Evolutionary conservation across 2,888 invertebrate species (phyloP), one percentile per base, ranked within the genome.

Genomic region (Allolobophora icterica): DNA sequence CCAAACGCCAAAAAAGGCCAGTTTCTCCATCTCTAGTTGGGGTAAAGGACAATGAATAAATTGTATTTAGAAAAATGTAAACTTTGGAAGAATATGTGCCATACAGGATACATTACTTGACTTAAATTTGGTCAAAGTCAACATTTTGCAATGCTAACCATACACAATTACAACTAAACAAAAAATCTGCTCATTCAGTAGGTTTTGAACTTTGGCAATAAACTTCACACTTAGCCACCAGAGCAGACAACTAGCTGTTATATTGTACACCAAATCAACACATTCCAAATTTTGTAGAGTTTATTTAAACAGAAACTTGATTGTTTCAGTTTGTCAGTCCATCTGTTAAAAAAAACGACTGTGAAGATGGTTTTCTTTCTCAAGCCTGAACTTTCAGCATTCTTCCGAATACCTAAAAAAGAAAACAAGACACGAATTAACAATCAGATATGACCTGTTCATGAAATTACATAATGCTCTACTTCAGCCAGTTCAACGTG

Each of bases 351-450:
- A n/a, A 71, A 30, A 71, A 71, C 71, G 17, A n/a, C 71, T 71
- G 11, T 71, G 71, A 71, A 71, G n/a, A n/a, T n/a, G 71, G 30
- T 17, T 71, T 71, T n/a, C 8, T n/a, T 71, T 71, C 71, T n/a
- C 30, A n/a, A 71, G 71, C 11, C 30, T 71, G 71, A n/a, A 71
- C 71, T 71, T 52, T 71, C 71, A 71, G 71, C 71, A 71, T 30
- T 71, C 71, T n/a, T 71, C 71, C 8, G 71, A 71, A 71, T 71
- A n/a, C 71, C 71, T 71, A 71, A 34, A 38, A 38, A 38, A 30
- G 3, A 34, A 89, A 89, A 11, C 89, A 89, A 89, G 15, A 42
- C 34, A 89, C 42, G 40, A 91, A 30, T 45, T 84, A 71, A n/a
- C 21, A 1, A n/a, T 71, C n/a, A n/a, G 4, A 71, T 2, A n/a